Base-by-base conservation (phyloP, 1,140 invertebrate species). In the Eufriesea mexicana region DNA sequence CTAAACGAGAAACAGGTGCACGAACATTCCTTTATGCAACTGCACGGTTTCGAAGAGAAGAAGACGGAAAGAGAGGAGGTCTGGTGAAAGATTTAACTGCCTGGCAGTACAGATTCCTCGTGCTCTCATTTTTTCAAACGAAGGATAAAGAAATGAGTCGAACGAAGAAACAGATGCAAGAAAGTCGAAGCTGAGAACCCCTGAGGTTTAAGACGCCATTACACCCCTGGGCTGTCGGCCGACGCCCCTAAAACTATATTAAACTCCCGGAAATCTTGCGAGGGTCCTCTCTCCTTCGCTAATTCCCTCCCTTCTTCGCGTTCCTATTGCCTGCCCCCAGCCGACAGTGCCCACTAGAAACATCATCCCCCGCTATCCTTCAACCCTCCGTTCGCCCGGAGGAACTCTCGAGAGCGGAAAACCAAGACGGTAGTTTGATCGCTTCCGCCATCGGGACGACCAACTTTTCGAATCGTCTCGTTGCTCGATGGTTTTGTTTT, bases 171-270 rank as follows among this genome's bases (percentile, higher is more conserved):
- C 23, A 28, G 35, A 59, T 28, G 47, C 28, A 72, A 45, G 61
- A 67, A 64, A 68, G 67, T 81, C 78, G 64, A 66, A 62, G 76
- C 88, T 93, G 93, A 93, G 93, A 91, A 87, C 89, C 93, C 49
- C 93, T 91, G 92, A 90, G 92, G 91, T 92, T 94, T 94, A 94
- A 94, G 93, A 94, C 92, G 92, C 93, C 93, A 94, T 94, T 94
- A 94, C 93, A 93, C 89, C 90, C 93, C 92, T 80, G 79, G 88
- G 85, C 92, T 90, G 90, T 89, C 91, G 90, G 92, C 92, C 92
- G 90, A 92, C 93, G 91, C 93, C 93, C 93, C 92, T 93, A 93
- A 94, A 94, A 94, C 92, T 93, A 93, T 94, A 94, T 94, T 94
- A 93, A 94, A 94, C 93, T 94, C 93, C 72, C 84, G 87, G 91